These are phyloP conservation scores for Neuroterus valhalla DNA, from an alignment of 1,140 invertebrate genomes.

Conservation along the genomic window DNA sequence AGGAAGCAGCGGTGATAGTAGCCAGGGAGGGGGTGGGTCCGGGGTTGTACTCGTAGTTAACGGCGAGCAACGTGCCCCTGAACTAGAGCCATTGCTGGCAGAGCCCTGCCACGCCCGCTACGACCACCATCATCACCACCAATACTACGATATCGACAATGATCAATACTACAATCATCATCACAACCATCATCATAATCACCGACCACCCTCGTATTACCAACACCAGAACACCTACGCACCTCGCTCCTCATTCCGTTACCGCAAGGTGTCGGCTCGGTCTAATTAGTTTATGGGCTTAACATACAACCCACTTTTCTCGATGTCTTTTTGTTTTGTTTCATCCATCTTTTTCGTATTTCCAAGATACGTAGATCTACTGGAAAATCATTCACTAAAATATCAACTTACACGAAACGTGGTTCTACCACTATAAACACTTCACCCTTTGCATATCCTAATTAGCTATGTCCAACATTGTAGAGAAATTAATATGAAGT, in stretches of 20 bases:
- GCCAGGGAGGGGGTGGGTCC: slow-evolving; percentile 74
- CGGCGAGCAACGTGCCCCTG: slow-evolving; percentile 67
- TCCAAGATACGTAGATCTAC: background rate
- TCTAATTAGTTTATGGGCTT: slow-evolving; percentile 50
- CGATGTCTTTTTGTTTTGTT: background rate
- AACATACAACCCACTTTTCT: background rate
- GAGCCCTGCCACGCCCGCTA: slow-evolving; percentile 58
- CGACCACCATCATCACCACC: slow-evolving; percentile 56
- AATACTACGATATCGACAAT: slow-evolving; percentile 48
- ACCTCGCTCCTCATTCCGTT: slow-evolving; percentile 73
- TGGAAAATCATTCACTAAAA: background rate
- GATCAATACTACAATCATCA: slow-evolving; percentile 56
- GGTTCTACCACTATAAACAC: slow-evolving; percentile 25
- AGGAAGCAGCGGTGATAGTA: slow-evolving; percentile 73
- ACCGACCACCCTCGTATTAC: slow-evolving; percentile 69
- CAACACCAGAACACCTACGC: slow-evolving; percentile 70
- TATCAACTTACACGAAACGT: slow-evolving; percentile 9
- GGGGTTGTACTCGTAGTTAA: slow-evolving; percentile 69
- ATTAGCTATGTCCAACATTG: too few species aligned
- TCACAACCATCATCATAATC: slow-evolving; percentile 62
- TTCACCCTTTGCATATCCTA: background rate
- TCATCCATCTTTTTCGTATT: background rate
- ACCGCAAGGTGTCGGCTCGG: slow-evolving; percentile 72
- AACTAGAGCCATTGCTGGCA: slow-evolving; percentile 73
- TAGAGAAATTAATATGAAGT: too few species aligned